A percentile compares a stretch with the other conserved stretches of the same genome.
These are phyloP conservation scores for Phragmatobia fuliginosa DNA, from an alignment of 2,888 invertebrate genomes.

Conservation along the genomic window DNA sequence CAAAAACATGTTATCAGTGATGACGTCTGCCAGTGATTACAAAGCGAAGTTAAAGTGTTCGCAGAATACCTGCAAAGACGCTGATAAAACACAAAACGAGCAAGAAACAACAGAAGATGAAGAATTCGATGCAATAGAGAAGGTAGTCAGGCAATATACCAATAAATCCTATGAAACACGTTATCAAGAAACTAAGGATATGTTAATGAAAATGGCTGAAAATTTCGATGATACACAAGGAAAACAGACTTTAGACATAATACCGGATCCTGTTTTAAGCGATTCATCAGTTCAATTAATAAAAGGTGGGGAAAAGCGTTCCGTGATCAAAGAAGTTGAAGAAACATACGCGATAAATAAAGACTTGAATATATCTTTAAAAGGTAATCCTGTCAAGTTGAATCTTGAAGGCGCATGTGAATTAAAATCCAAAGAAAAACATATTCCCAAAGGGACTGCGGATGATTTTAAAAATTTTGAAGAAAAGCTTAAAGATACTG, in stretches of 20 bases:
- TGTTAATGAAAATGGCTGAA: conserved; percentile 75
- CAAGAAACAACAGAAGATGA: conserved; percentile 60
- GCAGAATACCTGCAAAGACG: conserved; percentile 25
- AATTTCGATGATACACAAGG: conserved; percentile 62
- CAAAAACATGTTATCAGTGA: conserved; percentile 73
- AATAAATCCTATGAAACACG: conserved; percentile 78
- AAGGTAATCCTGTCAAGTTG: conserved; percentile 64
- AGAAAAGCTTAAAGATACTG: conserved; percentile 71
- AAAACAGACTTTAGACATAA: conserved; percentile 42
- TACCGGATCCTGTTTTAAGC: conserved; percentile 63
- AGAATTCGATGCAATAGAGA: conserved; percentile 76
- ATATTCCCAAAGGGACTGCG: conserved; percentile 51
- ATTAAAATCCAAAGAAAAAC: conserved; percentile 39
- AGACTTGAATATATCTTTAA: conserved; percentile 72
- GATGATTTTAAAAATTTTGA: conserved; percentile 68
- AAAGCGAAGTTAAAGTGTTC: conserved; percentile 54
- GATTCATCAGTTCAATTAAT: conserved; percentile 69
- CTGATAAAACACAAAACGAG: conserved; percentile 39
- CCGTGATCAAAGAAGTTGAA: conserved; percentile 67
- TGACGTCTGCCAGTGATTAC: conserved; percentile 64
- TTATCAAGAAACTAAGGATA: conserved; percentile 78
- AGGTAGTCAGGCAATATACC: conserved; percentile 74
- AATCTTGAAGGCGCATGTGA: conserved; percentile 58
- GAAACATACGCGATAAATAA: conserved; percentile 74
- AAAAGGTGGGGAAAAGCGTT: conserved; percentile 62